A percentile compares a stretch with the other conserved stretches of the same genome.
Conservation (phyloP, 37 sponge, comb jelly and placozoan genomes). For the Lycopodina hypogea region DNA sequence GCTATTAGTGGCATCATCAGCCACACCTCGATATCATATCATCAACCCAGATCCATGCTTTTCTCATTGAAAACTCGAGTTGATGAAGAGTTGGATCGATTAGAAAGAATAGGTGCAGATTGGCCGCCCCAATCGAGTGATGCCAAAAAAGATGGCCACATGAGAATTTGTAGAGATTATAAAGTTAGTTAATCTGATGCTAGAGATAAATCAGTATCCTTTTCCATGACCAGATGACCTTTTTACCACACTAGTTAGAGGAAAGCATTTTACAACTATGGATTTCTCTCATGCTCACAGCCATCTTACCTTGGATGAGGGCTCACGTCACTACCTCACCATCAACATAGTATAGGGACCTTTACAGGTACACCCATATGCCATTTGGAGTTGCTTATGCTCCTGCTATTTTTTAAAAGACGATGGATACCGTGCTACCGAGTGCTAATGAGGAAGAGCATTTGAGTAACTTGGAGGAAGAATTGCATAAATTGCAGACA, state of each 20-base stretch:
- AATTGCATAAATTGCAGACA: neutral
- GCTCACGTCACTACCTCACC: neutral
- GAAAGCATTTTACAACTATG: constrained; percentile 16
- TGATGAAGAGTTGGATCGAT: neutral
- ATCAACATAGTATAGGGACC: constrained; percentile 14
- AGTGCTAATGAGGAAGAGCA: constrained; percentile 1
- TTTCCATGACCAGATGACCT: constrained; percentile 47
- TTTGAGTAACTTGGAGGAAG: constrained; percentile 9
- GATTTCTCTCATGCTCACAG: constrained; percentile 41
- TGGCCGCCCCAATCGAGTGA: constrained; percentile 32
- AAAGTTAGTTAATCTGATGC: constrained; percentile 29
- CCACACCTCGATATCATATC: neutral
- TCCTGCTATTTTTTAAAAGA: constrained; percentile 8
- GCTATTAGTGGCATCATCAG: neutral
- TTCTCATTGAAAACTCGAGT: neutral
- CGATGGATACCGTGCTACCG: neutral
- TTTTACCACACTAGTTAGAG: constrained; percentile 33
- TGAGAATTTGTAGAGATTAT: constrained; percentile 15
- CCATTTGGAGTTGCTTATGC: constrained; percentile 33
- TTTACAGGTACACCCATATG: constrained; percentile 16
- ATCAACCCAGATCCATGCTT: neutral
- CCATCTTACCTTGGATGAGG: constrained; percentile 28
- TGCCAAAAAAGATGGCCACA: constrained; percentile 23
- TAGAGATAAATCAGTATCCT: neutral
- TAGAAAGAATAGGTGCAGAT: neutral